Percentiles rank a stretch among this genome's conserved stretches.
Conservation (phyloP, 1,140 invertebrate genomes). For the Aphidius gifuensis region DNA sequence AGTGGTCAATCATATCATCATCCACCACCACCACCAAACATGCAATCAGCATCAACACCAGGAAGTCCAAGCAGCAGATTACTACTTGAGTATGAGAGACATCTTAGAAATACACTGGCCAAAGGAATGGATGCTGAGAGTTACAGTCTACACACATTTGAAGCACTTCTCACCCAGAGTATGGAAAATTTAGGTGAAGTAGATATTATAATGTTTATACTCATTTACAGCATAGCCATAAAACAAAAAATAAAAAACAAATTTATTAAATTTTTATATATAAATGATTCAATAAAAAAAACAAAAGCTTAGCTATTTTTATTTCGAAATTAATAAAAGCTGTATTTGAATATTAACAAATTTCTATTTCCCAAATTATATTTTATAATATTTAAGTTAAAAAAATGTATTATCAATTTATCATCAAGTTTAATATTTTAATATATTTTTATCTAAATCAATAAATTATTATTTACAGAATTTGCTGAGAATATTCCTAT, state of each 20-base stretch:
- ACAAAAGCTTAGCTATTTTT: no score
- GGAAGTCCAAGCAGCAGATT: conserved; percentile 83
- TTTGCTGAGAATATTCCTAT: conserved; percentile 80
- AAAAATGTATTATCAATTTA: no score
- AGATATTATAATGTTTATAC: not conserved
- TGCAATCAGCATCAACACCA: conserved; percentile 63
- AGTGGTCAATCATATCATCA: conserved; percentile 46
- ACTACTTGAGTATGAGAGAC: conserved; percentile 91
- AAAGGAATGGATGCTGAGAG: conserved; percentile 94
- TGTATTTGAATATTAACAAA: no score
- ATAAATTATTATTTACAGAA: conserved; percentile 60
- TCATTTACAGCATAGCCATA: no score
- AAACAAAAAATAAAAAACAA: no score
- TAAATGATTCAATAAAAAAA: no score
- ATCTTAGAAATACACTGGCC: conserved; percentile 87
- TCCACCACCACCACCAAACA: conserved; percentile 47
- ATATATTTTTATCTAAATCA: not conserved
- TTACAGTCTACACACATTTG: conserved; percentile 90
- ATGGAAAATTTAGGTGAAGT: conserved; percentile 88
- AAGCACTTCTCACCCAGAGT: conserved; percentile 86
- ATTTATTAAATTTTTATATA: no score
- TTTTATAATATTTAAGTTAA: no score
- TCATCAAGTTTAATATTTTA: no score
- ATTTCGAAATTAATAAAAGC: no score
- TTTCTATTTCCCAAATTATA: no score